Evolutionary conservation across 2,888 invertebrate species (phyloP).

Genomic region (Tetrapedia diversipes): DNA sequence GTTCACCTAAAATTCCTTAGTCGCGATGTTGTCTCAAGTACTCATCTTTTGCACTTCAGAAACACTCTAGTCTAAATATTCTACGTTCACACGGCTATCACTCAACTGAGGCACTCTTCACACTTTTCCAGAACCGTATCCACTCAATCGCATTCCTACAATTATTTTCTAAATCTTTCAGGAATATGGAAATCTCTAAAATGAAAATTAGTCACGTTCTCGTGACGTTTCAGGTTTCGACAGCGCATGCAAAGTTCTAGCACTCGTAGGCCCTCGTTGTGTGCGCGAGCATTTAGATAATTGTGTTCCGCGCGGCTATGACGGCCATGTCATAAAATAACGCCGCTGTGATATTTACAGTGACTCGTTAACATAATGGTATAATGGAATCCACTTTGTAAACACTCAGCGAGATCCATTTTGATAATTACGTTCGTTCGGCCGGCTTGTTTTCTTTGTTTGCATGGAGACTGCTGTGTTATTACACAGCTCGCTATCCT

Average conservation of each 20-base stretch:
- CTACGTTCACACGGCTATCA: too few species aligned
- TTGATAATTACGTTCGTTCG: slow-evolving; percentile 15
- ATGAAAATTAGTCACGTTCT: too few species aligned
- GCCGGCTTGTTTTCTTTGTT: background rate
- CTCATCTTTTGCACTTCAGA: too few species aligned
- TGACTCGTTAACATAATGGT: slow-evolving; percentile 15
- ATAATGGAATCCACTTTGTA: slow-evolving; percentile 17
- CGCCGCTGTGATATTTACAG: slow-evolving; percentile 17
- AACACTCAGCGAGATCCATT: slow-evolving; percentile 5
- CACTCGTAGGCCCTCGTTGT: background rate
- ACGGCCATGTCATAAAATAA: slow-evolving; percentile 4
- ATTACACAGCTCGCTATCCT: too few species aligned
- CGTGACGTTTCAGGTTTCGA: background rate
- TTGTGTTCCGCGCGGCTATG: background rate
- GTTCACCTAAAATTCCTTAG: too few species aligned
- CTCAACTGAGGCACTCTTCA: too few species aligned
- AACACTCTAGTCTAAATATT: too few species aligned
- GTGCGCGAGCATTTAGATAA: slow-evolving; percentile 7
- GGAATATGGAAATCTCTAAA: too few species aligned
- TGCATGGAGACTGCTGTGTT: background rate
- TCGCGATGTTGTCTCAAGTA: too few species aligned
- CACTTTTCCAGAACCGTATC: too few species aligned
- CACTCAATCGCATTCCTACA: too few species aligned
- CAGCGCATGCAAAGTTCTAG: background rate
- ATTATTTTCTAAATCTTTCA: too few species aligned